phyloP scores from a whole-genome alignment of 1,140 invertebrate genomes.

The Temnothorax longispinosus region DNA sequence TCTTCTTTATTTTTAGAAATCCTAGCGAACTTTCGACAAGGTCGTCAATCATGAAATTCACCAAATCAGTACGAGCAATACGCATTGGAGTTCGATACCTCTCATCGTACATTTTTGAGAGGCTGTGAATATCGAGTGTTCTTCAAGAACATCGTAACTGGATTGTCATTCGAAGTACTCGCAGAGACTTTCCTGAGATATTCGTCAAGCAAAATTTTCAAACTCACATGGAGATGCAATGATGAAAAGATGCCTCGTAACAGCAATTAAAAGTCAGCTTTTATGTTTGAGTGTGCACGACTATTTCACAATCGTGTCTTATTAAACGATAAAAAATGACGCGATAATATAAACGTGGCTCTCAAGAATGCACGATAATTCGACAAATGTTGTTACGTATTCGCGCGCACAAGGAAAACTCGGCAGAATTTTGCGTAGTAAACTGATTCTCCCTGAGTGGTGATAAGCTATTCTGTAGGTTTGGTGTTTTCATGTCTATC shows the following conservation, averaged over 20 bases:
- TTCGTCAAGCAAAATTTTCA: background rate
- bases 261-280: background rate
- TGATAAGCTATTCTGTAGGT: slow-evolving; percentile 74
- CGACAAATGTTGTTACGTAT: slow-evolving; percentile 8
- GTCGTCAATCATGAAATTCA: slow-evolving; percentile 46
- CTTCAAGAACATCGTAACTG: background rate
- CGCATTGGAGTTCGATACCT: background rate
- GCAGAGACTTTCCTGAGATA: background rate
- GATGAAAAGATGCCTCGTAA: background rate
- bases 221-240: background rate
- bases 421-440: slow-evolving; percentile 69
- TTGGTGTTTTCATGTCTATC: slow-evolving; percentile 67
- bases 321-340: background rate
- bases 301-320: background rate
- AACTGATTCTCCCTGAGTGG: slow-evolving; percentile 81
- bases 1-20: slow-evolving; percentile 45
- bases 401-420: slow-evolving; percentile 57
- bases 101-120: slow-evolving; percentile 37
- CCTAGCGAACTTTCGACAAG: slow-evolving; percentile 58
- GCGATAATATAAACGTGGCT: background rate
- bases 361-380: slow-evolving; percentile 47
- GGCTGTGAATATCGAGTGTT: background rate
- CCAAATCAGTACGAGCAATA: slow-evolving; percentile 30
- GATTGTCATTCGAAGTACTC: background rate
- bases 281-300: background rate